Evolutionary conservation across 2,797 vertebrate genomes (phyloP), one percentile per base, ranked within the genome.

Genomic region (Hoplostethus mediterraneus): DNA sequence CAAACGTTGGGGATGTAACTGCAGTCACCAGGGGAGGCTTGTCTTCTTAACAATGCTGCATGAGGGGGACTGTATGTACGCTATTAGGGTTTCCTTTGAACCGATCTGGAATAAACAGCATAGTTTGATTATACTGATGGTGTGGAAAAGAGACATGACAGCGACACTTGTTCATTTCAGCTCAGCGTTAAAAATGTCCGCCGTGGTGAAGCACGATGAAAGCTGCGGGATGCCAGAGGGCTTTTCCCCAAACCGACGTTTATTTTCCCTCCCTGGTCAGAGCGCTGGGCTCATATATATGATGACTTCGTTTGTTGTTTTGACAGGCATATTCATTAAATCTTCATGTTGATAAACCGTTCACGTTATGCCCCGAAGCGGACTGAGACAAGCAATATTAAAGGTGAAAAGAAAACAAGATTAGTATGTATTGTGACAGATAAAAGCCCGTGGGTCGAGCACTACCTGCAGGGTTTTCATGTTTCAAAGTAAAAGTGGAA

Each of bases 231-330:
- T 0, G 54, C 71, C 58, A 9, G 38, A 51, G 38, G 67, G 66
- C 4, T 72, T 72, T 74, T 58, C 70, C 70, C 62, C 54, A 74
- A 75, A 44, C 57, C 1, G 0, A 33, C 2, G 2, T 64, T 69
- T 52, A 40, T 67, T 81, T 74, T 56, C 71, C 30, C 47, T 49
- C 56, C 57, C 57, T 38, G 77, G 68, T 71, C 61, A 25, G 74
- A 72, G 51, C 21, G 4, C n/a, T 36, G 5, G 56, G 67, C 52
- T 69, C 21, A 21, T 21, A 49, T 65, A 78, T 52, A 48, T 69
- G 75, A 84, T 56, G 73, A 60, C 77, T 87, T 48, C 48, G 53
- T 68, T 72, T 72, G 28, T 38, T 69, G 79, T 81, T 83, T 81
- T 79, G 81, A 85, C 80, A 67, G 67, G 60, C 60, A 59, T 33